Evolutionary conservation across 2,797 vertebrate genomes (phyloP), one percentile per base, ranked within the genome.

Genomic region (Mormyrus proboscirostris): DNA sequence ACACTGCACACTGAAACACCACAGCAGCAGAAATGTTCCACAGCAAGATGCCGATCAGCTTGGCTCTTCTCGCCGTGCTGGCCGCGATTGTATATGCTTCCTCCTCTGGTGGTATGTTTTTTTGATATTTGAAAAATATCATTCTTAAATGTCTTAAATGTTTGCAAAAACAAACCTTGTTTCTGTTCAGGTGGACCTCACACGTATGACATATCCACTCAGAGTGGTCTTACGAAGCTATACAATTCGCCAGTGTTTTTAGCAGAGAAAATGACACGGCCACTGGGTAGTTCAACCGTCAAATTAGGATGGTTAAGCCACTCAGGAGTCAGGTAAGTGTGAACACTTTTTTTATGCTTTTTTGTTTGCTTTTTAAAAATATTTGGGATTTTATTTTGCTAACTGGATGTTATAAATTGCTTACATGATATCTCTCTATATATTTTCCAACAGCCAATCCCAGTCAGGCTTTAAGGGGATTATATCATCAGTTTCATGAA

Each of bases 281-380:
- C 92, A 0, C 0, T 93, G 5, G 88, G 73, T 0, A 85, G 90
- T 12, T 0, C 50, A 50, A 12, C 88, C 19, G 10, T 90, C 33
- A 59, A 90, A 55, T 0, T 41, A 0, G 92, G 92, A 79, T 1
- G 0, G 19, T 0, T 93, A 2, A 93, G 92, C 85, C 93, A 93
- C 88, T 92, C 92, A 3, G 94, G 95, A 90, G 94, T 95, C 55
- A 91, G 93, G 95, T 93, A 90, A 88, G 51, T 49, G n/a, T 55
- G 38, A 25, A 29, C 9, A 29, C 29, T 29, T 14, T 29, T 69
- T 29, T 29, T 33, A 33, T 1, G 3, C 9, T 7, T 7, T 76
- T 76, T 76, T 16, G 33, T 33, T 76, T 33, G 9, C 8, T 38
- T 33, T 73, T 73, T 41, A 38, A 2, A 38, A 41, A 76, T 10